Conservation (phyloP, 2,797 vertebrate genomes). For the Natrix natrix region DNA sequence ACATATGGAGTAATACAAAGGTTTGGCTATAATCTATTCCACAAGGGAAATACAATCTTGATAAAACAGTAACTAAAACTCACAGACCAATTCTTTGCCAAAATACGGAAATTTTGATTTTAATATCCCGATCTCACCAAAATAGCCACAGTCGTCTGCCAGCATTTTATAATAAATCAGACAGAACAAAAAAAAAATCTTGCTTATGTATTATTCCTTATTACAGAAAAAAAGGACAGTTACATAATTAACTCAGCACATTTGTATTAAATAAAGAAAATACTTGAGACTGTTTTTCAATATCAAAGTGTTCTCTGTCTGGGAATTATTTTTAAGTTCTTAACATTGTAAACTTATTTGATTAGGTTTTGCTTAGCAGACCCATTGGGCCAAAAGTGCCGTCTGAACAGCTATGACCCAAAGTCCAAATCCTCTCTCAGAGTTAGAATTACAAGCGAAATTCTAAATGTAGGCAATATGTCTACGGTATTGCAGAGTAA, state of each 20-base stretch:
- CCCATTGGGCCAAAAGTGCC: constrained; percentile 47
- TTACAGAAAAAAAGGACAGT: not conserved
- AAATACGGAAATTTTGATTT: not conserved
- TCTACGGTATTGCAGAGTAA: not conserved
- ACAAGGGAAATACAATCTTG: not conserved
- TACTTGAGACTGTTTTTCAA: not conserved
- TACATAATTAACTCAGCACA: not conserved
- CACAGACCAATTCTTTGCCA: not conserved
- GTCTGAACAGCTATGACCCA: constrained; percentile 18
- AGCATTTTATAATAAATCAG: not conserved
- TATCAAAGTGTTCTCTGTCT: not conserved
- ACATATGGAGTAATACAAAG: not conserved
- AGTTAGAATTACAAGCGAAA: constrained; percentile 33
- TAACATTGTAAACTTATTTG: not conserved
- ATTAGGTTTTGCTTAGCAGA: not conserved
- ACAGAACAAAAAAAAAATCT: not conserved
- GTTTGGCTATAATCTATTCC: not conserved
- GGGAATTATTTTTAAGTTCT: not conserved
- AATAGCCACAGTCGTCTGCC: not conserved
- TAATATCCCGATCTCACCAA: not conserved
- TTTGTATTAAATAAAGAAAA: not conserved
- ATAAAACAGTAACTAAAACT: not conserved
- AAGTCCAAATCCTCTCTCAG: constrained; percentile 30
- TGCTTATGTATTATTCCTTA: not conserved
- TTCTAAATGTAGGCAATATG: not conserved